These are phyloP conservation scores for Calosoma granatense DNA, from an alignment of 1,140 invertebrate species.

Conservation along the genomic window DNA sequence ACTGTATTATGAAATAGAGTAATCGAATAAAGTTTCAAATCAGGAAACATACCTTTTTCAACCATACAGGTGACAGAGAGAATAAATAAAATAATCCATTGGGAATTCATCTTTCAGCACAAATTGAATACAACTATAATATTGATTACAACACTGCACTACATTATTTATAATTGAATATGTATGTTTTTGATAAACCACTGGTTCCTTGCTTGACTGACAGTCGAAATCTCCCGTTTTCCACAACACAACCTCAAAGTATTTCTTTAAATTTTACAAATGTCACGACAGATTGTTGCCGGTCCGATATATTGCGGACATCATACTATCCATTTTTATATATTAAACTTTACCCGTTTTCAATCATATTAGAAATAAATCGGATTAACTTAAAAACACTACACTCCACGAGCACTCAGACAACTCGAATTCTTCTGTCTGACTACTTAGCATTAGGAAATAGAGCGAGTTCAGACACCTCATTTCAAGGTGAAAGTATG, in stretches of 20 bases:
- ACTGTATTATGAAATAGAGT: too few relatives aligned
- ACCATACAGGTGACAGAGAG: too few relatives aligned
- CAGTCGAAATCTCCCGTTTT: background rate
- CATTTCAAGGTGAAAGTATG: conserved; percentile 6
- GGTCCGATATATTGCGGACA: background rate
- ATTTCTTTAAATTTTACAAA: background rate
- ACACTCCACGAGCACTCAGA: background rate
- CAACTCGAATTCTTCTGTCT: background rate
- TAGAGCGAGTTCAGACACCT: conserved; percentile 7
- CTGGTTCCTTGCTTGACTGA: background rate
- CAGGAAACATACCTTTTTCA: too few relatives aligned
- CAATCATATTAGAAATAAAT: background rate
- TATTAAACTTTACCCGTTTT: background rate
- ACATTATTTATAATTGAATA: too few relatives aligned
- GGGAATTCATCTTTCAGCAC: too few relatives aligned
- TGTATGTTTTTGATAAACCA: too few relatives aligned
- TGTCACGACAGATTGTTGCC: background rate
- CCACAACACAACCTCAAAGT: background rate
- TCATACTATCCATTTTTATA: background rate
- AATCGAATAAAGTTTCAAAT: too few relatives aligned
- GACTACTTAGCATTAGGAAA: background rate
- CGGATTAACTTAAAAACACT: background rate
- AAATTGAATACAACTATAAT: too few relatives aligned
- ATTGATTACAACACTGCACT: too few relatives aligned
- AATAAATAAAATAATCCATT: too few relatives aligned